Conservation (phyloP, 2,888 invertebrate species). For the Ochropacha duplaris region DNA sequence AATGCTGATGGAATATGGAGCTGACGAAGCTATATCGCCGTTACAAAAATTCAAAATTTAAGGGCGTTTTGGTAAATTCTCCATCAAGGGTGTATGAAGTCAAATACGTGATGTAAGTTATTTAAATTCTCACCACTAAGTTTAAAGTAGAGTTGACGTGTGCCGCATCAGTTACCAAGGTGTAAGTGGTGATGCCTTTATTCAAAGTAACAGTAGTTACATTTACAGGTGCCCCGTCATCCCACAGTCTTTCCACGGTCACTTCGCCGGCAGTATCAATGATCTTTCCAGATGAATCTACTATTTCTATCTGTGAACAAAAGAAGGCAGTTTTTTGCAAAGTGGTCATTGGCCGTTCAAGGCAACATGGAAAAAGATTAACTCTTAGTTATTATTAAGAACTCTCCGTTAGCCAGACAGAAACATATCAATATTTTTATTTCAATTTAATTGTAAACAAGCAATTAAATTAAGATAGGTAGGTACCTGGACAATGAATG, state of each 20-base stretch:
- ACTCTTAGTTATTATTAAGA: too few relatives aligned
- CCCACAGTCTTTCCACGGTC: conserved; percentile 69
- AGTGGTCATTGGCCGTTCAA: conserved; percentile 14
- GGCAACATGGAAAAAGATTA: conserved; percentile 3
- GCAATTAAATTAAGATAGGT: not conserved
- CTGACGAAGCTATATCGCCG: too few relatives aligned
- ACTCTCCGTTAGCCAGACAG: conserved; percentile 3
- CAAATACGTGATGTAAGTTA: not conserved
- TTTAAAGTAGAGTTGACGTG: conserved; percentile 86
- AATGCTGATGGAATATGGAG: too few relatives aligned
- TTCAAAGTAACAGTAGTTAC: conserved; percentile 53
- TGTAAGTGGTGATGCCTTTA: conserved; percentile 61
- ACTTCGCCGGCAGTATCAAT: conserved; percentile 59
- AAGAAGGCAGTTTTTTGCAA: conserved; percentile 5
- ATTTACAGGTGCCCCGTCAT: conserved; percentile 71
- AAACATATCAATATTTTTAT: not conserved
- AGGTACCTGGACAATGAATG: conserved; percentile 89
- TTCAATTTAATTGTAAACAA: not conserved
- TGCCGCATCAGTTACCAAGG: conserved; percentile 57
- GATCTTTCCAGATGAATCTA: conserved; percentile 61
- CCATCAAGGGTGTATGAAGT: not conserved
- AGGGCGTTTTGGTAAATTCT: not conserved
- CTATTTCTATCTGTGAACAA: conserved; percentile 61
- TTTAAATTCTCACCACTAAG: conserved; percentile 83
- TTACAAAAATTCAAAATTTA: not conserved